Percentiles rank a stretch among this genome's conserved stretches.
Conservation (phyloP, 2,797 vertebrate species). For the Parambassis ranga region DNA sequence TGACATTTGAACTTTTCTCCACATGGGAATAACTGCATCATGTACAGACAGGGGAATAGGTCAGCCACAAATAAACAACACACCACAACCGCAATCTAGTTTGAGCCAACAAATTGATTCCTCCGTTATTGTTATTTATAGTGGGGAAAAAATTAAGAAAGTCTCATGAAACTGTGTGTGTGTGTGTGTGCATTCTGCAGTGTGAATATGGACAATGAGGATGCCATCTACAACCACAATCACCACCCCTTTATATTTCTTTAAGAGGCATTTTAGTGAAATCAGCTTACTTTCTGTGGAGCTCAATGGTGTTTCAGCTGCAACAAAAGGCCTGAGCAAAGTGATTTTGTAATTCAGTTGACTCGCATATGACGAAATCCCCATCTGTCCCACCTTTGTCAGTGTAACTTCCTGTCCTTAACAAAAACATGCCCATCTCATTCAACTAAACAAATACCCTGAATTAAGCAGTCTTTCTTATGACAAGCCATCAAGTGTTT, state of each 20-base stretch:
- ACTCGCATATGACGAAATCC: conserved; percentile 21
- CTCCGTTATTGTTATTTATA: conserved; percentile 27
- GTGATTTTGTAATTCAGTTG: conserved; percentile 54
- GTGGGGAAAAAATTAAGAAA: background rate
- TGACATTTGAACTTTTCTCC: conserved; percentile 55
- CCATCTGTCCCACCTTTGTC: conserved; percentile 65
- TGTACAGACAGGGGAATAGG: conserved; percentile 45
- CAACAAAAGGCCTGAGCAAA: conserved; percentile 57
- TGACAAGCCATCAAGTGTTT: conserved; percentile 1
- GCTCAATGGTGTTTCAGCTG: conserved; percentile 42
- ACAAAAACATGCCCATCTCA: conserved; percentile 3
- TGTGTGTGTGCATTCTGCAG: background rate
- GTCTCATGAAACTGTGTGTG: background rate
- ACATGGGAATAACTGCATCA: conserved; percentile 41
- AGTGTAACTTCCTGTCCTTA: conserved; percentile 10
- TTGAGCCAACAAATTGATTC: conserved; percentile 25
- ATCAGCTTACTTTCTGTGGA: conserved; percentile 61
- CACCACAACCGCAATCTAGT: conserved; percentile 26
- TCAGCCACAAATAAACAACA: conserved; percentile 49
- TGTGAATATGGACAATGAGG: conserved; percentile 37
- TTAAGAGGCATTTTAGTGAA: conserved; percentile 35
- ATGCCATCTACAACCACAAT: conserved; percentile 50
- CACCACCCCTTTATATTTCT: conserved; percentile 50
- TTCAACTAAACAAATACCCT: conserved; percentile 23
- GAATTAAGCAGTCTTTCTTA: conserved; percentile 25